Conservation (phyloP, 2,888 invertebrate genomes). For the Germaria angustata region DNA sequence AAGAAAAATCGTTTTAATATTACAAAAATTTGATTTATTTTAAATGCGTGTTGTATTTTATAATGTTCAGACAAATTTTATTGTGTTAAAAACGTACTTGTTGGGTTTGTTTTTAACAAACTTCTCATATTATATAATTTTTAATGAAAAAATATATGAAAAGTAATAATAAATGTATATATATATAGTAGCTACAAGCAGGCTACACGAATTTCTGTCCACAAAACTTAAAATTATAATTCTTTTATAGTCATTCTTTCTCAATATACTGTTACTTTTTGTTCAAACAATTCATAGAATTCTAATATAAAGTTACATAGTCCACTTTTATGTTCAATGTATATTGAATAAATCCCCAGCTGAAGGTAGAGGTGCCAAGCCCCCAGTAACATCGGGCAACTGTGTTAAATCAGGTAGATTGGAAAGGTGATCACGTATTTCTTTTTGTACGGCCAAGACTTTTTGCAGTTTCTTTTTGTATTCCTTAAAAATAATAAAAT, state of each 20-base stretch:
- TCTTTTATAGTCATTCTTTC: background rate
- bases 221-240: background rate
- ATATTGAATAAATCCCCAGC: constrained; percentile 96
- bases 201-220: background rate
- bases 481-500: constrained; percentile 84
- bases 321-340: constrained; percentile 74
- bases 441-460: constrained; percentile 91
- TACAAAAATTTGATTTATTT: background rate
- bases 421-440: constrained; percentile 95
- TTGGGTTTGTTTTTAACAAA: background rate
- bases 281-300: constrained; percentile 61
- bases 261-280: background rate
- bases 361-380: constrained; percentile 94
- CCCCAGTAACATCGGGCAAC: constrained; percentile 94
- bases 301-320: constrained; percentile 18
- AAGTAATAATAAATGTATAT: background rate
- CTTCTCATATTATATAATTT: background rate
- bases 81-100: background rate
- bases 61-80: background rate
- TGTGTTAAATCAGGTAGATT: constrained; percentile 96
- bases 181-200: background rate
- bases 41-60: background rate
- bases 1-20: background rate
- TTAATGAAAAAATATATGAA: background rate
- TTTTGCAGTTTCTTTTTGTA: constrained; percentile 94